A percentile compares a stretch with the other conserved stretches of the same genome.
Evolutionary conservation across 2,888 invertebrate species (phyloP).

Genomic region (Resseliella maxima): DNA sequence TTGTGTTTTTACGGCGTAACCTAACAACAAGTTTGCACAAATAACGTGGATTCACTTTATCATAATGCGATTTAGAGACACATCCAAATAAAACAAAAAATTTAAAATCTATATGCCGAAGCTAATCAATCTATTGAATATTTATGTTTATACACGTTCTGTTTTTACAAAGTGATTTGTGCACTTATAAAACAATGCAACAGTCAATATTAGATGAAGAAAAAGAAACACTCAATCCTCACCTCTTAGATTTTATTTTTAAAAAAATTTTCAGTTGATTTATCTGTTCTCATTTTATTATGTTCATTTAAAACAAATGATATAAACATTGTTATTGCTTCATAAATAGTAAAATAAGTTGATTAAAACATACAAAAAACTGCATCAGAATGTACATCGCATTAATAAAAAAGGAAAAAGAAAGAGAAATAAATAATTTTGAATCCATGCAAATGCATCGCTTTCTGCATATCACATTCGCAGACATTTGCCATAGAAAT

Average conservation of each 20-base stretch:
- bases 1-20: neutral
- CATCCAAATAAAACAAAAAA: neutral
- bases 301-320: neutral
- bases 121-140: neutral
- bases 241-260: constrained; percentile 42
- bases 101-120: neutral
- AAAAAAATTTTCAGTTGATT: constrained; percentile 50
- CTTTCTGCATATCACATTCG: constrained; percentile 1
- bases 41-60: neutral
- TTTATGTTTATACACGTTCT: neutral
- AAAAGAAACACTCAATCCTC: neutral
- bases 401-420: neutral
- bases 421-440: neutral
- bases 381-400: neutral
- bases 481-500: constrained; percentile 36
- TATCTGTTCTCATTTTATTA: constrained; percentile 45
- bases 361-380: too few relatives aligned
- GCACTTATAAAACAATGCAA: neutral
- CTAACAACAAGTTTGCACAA: neutral
- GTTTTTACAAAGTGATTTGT: constrained; percentile 15
- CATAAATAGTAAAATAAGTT: constrained; percentile 15
- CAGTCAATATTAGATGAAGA: neutral
- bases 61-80: neutral
- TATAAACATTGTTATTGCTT: constrained; percentile 38
- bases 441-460: neutral